These are phyloP conservation scores for Scelioninae gen. 1 DNA, from an alignment of 2,888 invertebrate genomes.

Conservation along the genomic window DNA sequence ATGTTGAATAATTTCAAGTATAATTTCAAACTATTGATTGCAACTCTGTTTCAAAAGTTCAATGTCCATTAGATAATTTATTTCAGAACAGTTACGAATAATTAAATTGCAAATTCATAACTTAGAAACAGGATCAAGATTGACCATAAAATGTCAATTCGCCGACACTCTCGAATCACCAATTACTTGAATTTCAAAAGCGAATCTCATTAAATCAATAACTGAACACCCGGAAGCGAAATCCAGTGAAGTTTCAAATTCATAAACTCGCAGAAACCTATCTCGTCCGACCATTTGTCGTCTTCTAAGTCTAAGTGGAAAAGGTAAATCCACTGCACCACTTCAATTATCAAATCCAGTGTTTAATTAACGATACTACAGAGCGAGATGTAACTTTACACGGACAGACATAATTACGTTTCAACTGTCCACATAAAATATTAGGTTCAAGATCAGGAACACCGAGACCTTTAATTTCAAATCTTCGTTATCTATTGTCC, in stretches of 20 bases:
- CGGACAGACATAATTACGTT: neutral
- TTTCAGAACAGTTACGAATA: no score
- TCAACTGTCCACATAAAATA: neutral
- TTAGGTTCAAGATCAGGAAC: neutral
- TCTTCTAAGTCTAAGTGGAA: neutral
- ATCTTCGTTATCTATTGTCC: neutral
- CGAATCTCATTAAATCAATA: conserved; percentile 28
- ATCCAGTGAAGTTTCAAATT: conserved; percentile 14
- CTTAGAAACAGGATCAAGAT: no score
- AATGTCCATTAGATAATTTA: no score
- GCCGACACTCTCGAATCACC: neutral
- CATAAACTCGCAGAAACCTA: conserved; percentile 5
- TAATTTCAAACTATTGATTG: no score
- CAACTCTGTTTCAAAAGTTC: no score
- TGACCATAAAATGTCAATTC: neutral
- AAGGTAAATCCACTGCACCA: neutral
- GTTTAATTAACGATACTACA: neutral
- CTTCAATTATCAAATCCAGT: conserved; percentile 6
- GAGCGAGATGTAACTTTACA: neutral
- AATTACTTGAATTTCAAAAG: conserved; percentile 21
- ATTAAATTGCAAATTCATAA: no score
- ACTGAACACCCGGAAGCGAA: conserved; percentile 22
- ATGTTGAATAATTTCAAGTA: no score
- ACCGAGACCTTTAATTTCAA: neutral
- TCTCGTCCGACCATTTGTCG: neutral